A percentile compares a stretch with the other conserved stretches of the same genome.
Conservation (phyloP, 2,797 vertebrate genomes). For the Sebastes aleutianus region DNA sequence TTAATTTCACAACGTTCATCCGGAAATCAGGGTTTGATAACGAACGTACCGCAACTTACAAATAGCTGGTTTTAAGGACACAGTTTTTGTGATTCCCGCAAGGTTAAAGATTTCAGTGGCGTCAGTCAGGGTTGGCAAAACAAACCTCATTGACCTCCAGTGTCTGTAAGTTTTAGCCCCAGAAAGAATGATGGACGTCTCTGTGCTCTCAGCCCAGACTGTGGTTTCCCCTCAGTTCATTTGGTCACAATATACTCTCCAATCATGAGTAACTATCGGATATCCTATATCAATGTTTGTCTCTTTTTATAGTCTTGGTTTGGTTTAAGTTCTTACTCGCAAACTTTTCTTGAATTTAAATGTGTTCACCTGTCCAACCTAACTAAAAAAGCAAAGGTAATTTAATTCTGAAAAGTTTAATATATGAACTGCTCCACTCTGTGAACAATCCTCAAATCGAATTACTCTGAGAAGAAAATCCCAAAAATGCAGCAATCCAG, state of each 20-base stretch:
- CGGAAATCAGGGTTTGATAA: not conserved
- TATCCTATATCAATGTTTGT: not conserved
- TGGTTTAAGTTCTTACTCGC: not conserved
- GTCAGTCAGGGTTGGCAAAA: conserved; percentile 23
- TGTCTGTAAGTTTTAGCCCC: not conserved
- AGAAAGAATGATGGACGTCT: conserved; percentile 10
- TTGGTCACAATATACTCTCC: conserved; percentile 11
- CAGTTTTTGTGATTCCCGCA: not conserved
- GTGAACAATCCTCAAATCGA: not conserved
- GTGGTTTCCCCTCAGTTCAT: conserved; percentile 16
- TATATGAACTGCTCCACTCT: not conserved
- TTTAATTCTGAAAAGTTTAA: not conserved
- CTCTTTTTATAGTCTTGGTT: not conserved
- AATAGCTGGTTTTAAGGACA: not conserved
- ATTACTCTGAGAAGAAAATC: conserved; percentile 32
- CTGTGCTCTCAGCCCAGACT: not conserved
- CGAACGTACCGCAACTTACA: not conserved
- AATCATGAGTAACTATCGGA: not conserved
- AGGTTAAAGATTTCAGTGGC: conserved; percentile 39
- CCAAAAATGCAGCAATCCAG: conserved; percentile 17
- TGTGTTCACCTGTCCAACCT: not conserved
- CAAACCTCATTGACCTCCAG: conserved; percentile 8
- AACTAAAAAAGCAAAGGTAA: not conserved
- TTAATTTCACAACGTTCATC: conserved; percentile 1
- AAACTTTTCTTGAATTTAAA: not conserved